Percentiles rank a stretch among this genome's conserved stretches.
Evolutionary conservation across 2,797 vertebrate species (phyloP).

Genomic region (Helostoma temminkii): DNA sequence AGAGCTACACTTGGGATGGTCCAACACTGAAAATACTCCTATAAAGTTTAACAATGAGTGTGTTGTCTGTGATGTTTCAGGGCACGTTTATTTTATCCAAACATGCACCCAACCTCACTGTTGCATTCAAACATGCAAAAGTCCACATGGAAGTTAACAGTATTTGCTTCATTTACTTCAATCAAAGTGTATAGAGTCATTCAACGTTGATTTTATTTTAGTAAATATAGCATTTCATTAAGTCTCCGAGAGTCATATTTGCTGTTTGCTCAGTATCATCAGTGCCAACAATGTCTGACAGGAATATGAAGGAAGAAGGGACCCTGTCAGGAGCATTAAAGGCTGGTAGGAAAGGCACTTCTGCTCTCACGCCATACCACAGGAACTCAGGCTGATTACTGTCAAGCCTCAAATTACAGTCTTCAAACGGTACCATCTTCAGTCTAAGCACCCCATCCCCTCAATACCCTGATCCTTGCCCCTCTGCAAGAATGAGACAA

Average conservation of each 20-base stretch:
- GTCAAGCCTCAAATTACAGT: conserved; percentile 82
- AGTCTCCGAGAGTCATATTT: conserved; percentile 59
- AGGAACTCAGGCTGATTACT: conserved; percentile 79
- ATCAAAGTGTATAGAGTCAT: conserved; percentile 33
- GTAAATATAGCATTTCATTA: conserved; percentile 57
- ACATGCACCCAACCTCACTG: not conserved
- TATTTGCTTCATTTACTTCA: conserved; percentile 19
- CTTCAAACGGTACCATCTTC: conserved; percentile 77
- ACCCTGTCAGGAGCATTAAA: conserved; percentile 70
- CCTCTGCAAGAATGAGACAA: conserved; percentile 72
- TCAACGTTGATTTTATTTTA: conserved; percentile 38
- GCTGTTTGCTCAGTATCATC: conserved; percentile 59
- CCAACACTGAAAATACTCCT: not conserved
- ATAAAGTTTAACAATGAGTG: conserved; percentile 22
- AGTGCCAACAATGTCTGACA: conserved; percentile 60
- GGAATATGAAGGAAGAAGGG: conserved; percentile 59
- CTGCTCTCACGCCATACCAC: conserved; percentile 78
- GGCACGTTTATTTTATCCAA: conserved; percentile 14
- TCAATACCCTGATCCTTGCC: conserved; percentile 48
- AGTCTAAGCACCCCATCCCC: conserved; percentile 55
- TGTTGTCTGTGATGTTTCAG: conserved; percentile 22
- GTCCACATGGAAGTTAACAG: conserved; percentile 25
- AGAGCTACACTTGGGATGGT: conserved; percentile 4
- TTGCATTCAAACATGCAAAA: conserved; percentile 14
- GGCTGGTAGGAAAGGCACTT: conserved; percentile 64